These are phyloP conservation scores for Esox masquinongy DNA, from an alignment of 2,797 vertebrate genomes.

Conservation along the genomic window DNA sequence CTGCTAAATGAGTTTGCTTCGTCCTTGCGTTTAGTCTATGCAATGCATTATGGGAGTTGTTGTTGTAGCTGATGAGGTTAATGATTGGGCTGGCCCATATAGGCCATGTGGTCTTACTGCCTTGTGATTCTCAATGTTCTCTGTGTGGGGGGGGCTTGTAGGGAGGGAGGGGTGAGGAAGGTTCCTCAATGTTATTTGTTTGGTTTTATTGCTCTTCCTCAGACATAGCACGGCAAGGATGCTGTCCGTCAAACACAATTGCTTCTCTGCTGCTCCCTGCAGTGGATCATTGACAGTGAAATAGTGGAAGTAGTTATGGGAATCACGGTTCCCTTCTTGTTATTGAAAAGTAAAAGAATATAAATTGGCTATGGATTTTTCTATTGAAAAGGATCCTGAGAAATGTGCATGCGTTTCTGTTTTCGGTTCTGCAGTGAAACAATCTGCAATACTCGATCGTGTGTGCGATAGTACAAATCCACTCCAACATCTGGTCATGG, in stretches of 20 bases:
- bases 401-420: background rate
- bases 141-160: background rate
- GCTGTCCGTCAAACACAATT: background rate
- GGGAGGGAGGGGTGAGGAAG: too few species aligned
- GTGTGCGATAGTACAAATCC: background rate
- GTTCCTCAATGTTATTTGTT: background rate
- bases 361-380: background rate
- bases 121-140: background rate
- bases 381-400: background rate
- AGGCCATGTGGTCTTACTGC: background rate
- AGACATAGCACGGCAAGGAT: background rate
- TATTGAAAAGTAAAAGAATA: background rate
- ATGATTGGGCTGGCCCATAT: background rate
- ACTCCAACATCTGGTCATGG: background rate
- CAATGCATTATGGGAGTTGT: background rate
- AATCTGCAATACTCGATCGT: background rate
- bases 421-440: background rate
- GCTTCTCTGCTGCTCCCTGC: background rate
- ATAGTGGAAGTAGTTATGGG: background rate
- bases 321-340: background rate
- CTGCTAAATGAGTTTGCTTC: constrained; percentile 9
- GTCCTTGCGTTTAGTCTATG: too few species aligned
- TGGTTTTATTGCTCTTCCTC: background rate
- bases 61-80: constrained; percentile 9
- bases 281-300: background rate